phyloP scores from a whole-genome alignment of 1,140 invertebrate genomes.

The Bombus pascuorum region DNA sequence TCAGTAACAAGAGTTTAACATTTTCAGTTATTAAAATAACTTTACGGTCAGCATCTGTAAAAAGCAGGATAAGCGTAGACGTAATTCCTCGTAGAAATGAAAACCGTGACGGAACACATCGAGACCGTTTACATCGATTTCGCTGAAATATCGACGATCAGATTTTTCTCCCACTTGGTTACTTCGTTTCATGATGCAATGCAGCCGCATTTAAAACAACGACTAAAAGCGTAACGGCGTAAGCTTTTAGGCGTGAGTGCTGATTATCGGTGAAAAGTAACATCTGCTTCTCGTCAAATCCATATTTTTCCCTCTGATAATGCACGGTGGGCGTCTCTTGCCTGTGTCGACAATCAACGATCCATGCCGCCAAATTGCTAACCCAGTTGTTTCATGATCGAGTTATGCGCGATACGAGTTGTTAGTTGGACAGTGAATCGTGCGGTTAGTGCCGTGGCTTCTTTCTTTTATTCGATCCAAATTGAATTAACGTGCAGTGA shows the following conservation, averaged over 20 bases:
- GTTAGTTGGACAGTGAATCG: conserved; percentile 6
- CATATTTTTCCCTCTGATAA: conserved; percentile 22
- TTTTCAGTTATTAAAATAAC: neutral
- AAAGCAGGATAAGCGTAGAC: neutral
- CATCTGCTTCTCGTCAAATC: conserved; percentile 47
- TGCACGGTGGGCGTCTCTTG: conserved; percentile 21
- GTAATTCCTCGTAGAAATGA: neutral
- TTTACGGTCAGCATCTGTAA: neutral
- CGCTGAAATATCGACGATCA: neutral
- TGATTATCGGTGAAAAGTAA: conserved; percentile 35
- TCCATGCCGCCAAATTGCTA: neutral
- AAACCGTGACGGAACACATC: neutral
- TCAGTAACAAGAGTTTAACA: neutral
- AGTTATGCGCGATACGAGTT: neutral
- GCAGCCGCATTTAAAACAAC: conserved; percentile 7
- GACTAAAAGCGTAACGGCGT: neutral
- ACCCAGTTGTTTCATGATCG: neutral
- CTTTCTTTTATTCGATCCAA: neutral
- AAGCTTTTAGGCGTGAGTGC: conserved; percentile 10
- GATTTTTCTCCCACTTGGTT: neutral
- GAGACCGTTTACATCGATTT: neutral
- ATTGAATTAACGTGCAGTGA: conserved; percentile 37
- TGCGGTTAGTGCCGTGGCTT: neutral
- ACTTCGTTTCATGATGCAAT: neutral
- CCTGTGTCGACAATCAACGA: neutral